phyloP scores from a whole-genome alignment of 1,140 invertebrate genomes.

The Bombyx mandarina region DNA sequence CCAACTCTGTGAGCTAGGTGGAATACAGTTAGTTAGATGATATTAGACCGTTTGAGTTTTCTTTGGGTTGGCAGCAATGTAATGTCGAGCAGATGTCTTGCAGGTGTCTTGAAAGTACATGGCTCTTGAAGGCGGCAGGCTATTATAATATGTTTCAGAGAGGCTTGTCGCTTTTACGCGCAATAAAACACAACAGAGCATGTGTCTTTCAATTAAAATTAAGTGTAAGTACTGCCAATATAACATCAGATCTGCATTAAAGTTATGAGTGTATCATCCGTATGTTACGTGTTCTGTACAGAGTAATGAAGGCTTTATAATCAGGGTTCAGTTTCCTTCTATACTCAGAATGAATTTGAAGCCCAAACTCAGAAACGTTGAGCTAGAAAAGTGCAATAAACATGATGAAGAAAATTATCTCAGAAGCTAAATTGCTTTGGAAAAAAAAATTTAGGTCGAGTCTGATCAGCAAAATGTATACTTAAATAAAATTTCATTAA shows the following conservation, averaged over 20 bases:
- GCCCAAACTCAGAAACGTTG: slow-evolving; percentile 19
- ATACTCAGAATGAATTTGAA: slow-evolving; percentile 37
- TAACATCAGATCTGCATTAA: slow-evolving; percentile 54
- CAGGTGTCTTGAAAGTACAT: slow-evolving; percentile 31
- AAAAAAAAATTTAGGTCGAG: slow-evolving; percentile 35
- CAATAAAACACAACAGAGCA: slow-evolving; percentile 51
- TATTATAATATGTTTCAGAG: slow-evolving; percentile 68
- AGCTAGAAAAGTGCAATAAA: slow-evolving; percentile 36
- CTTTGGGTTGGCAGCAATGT: slow-evolving; percentile 4
- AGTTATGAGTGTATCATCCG: slow-evolving; percentile 30
- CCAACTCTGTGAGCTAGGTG: slow-evolving; percentile 56
- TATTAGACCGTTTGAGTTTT: slow-evolving; percentile 7
- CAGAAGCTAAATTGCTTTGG: slow-evolving; percentile 56
- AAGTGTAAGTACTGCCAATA: slow-evolving; percentile 30
- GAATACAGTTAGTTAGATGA: slow-evolving; percentile 32
- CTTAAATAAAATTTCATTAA: not conserved
- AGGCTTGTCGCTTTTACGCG: slow-evolving; percentile 52
- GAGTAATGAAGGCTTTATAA: slow-evolving; percentile 21
- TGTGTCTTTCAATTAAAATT: slow-evolving; percentile 29
- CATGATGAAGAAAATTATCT: slow-evolving; percentile 41
- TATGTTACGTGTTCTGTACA: slow-evolving; percentile 28
- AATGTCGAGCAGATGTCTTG: slow-evolving; percentile 27
- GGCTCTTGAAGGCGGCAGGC: slow-evolving; percentile 53
- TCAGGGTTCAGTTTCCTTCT: slow-evolving; percentile 35
- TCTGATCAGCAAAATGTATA: slow-evolving; percentile 24